Evolutionary conservation across 2,797 vertebrate species (phyloP).

Genomic region (Sphenodon punctatus): DNA sequence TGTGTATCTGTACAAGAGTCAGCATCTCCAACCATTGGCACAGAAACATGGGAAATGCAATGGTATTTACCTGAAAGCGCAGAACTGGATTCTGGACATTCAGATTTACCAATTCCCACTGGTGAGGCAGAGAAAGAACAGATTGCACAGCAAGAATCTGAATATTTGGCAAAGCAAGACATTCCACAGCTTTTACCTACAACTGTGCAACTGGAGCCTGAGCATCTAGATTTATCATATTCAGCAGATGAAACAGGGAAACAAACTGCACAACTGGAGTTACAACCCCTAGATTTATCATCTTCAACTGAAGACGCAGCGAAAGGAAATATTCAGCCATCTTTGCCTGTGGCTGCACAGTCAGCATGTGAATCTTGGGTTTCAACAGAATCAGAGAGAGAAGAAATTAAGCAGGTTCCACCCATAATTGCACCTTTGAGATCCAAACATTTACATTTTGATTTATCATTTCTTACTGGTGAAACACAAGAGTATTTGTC

Average conservation of each 20-base stretch:
- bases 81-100: neutral
- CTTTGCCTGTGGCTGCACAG: no score
- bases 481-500: constrained; percentile 11
- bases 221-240: neutral
- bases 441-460: no score
- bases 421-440: no score
- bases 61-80: no score
- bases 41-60: no score
- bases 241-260: neutral
- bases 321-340: neutral
- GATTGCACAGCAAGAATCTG: neutral
- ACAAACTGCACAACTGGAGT: neutral
- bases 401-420: no score
- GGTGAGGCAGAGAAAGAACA: constrained; percentile 29
- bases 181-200: no score
- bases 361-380: neutral
- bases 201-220: neutral
- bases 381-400: no score
- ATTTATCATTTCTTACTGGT: neutral
- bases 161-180: neutral
- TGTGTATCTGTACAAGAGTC: constrained; percentile 49
- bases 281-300: neutral
- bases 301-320: neutral
- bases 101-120: neutral
- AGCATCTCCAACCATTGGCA: neutral